Evolutionary conservation across 2,888 invertebrate genomes (phyloP), one percentile per base, ranked within the genome.

Genomic region (Watsonalla cultraria): DNA sequence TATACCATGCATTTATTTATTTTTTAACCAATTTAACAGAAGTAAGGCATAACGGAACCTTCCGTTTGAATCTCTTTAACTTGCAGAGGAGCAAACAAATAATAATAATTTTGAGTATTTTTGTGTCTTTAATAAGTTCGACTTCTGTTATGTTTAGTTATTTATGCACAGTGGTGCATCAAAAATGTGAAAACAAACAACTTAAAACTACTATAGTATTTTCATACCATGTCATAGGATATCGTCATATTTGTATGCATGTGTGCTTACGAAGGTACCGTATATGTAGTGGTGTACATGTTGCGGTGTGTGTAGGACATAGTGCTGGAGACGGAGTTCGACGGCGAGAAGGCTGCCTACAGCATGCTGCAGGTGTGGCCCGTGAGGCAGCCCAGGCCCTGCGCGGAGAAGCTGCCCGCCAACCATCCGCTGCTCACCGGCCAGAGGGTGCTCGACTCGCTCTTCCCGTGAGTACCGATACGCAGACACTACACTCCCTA

Each of bases 341-440:
- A 99, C 86, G 99, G 99, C 14, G 97, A 98, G 84, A 95, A 94
- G 78, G 94, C 95, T 57, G 94, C 97, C 82, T 98, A 95, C 92
- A 95, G 94, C 60, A 99, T 99, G 99, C 92, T 99, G 90, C 99
- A 99, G 92, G 97, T 99, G 62, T 99, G 99, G 99, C 99, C 99
- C 7, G 99, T 99, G 70, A 96, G 99, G 82, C 98, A 98, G 86
- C 98, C 99, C 58, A 93, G 99, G 64, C 99, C 99, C 45, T 95
- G 95, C 58, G 96, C 98, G 14, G 99, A 99, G 92, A 99, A 99
- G 92, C 92, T 99, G 69, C 99, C 99, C 56, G 99, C 99, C 76
- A 99, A 99, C 92, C 96, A 98, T 86, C 99, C 99, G 50, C 93
- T 99, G 76, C 93, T 99, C 62, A 99, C 99, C 68, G 99, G 99